phyloP scores from a whole-genome alignment of 1,140 invertebrate species.

The Caenorhabditis elegans region WBcel235 BX284604.4:3753001-3753500 shows the following conservation, averaged over 20 bases:
- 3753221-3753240: background rate
- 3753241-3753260: background rate
- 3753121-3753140: constrained; percentile 27
- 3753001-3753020: too few relatives aligned
- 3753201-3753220: background rate
- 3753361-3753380: background rate
- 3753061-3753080: too few relatives aligned
- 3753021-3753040: too few relatives aligned
- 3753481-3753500: background rate
- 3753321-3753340: background rate
- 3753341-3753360: too few relatives aligned
- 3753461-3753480: constrained; percentile 25
- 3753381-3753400: constrained; percentile 28
- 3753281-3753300: background rate
- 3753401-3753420: constrained; percentile 13
- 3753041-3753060: too few relatives aligned
- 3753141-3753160: background rate
- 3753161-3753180: background rate
- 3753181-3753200: constrained; percentile 30
- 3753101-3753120: too few relatives aligned
- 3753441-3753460: constrained; percentile 23
- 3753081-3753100: too few relatives aligned
- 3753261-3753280: background rate
- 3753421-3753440: constrained; percentile 33
- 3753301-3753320: background rate